Conservation (phyloP, 1,140 invertebrate species). For the Dreissena rostriformis region DNA sequence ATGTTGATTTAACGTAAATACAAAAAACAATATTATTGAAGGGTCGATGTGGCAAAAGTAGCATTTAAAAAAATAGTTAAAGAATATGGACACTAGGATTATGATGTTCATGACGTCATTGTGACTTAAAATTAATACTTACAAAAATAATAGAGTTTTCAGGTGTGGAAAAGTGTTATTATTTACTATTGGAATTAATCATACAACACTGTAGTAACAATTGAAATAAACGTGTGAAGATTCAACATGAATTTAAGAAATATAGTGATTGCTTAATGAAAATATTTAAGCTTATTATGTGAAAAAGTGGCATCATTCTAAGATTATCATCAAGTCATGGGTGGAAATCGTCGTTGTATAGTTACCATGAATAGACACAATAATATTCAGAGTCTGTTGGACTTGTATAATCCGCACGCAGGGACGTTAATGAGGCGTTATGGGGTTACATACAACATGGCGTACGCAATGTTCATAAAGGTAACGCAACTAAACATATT, state of each 20-base stretch:
- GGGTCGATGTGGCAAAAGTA: too few species aligned
- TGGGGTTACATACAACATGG: neutral
- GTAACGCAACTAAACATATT: too few species aligned
- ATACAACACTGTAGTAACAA: neutral
- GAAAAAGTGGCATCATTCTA: neutral
- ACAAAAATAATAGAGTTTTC: too few species aligned
- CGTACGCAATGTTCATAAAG: too few species aligned
- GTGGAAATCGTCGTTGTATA: neutral
- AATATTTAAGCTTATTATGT: neutral
- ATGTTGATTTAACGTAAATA: too few species aligned
- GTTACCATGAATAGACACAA: neutral
- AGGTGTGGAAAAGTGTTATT: too few species aligned
- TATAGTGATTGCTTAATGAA: too few species aligned
- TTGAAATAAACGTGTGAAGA: neutral
- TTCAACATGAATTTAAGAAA: neutral
- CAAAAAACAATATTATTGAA: too few species aligned
- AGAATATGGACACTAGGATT: too few species aligned
- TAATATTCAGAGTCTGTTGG: slow-evolving; percentile 1
- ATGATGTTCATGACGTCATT: too few species aligned
- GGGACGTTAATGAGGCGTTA: neutral
- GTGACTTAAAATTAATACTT: too few species aligned
- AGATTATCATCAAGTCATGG: neutral
- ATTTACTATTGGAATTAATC: neutral
- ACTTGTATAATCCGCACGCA: neutral
- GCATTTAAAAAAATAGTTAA: too few species aligned